A percentile compares a stretch with the other conserved stretches of the same genome.
Conservation (phyloP, 2,888 invertebrate genomes). For the Parelbella ahira region DNA sequence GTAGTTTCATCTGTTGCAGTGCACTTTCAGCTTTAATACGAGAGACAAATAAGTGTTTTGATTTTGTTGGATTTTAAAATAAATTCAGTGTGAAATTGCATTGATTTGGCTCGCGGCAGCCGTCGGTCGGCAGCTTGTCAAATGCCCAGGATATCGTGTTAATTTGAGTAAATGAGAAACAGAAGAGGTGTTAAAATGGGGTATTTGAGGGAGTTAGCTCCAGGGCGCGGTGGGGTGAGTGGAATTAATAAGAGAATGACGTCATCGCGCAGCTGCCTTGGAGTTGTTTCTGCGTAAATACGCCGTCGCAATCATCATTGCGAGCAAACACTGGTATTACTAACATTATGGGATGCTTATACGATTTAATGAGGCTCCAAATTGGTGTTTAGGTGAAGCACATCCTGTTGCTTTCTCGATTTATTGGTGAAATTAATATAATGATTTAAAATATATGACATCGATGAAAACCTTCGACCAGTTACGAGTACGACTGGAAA, state of each 20-base stretch:
- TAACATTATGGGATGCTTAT: conserved; percentile 1
- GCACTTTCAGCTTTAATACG: conserved; percentile 22
- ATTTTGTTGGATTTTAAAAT: background rate
- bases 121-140: conserved; percentile 31
- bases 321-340: conserved; percentile 1
- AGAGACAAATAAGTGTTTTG: conserved; percentile 2
- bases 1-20: background rate
- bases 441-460: too few species aligned
- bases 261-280: conserved; percentile 14
- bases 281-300: conserved; percentile 7
- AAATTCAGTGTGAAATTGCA: conserved; percentile 19
- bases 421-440: too few species aligned
- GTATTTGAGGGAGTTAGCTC: conserved; percentile 29
- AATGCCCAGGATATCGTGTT: conserved; percentile 32
- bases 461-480: too few species aligned
- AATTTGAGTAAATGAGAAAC: conserved; percentile 38
- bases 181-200: conserved; percentile 39
- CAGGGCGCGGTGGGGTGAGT: conserved; percentile 8
- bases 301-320: conserved; percentile 5
- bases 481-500: too few species aligned
- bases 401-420: too few species aligned
- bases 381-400: background rate
- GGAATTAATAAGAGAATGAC: conserved; percentile 13
- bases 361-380: background rate
- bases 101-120: conserved; percentile 24